Evolutionary conservation across 2,888 invertebrate species (phyloP).

Genomic region (Lordiphosa andalusiaca): DNA sequence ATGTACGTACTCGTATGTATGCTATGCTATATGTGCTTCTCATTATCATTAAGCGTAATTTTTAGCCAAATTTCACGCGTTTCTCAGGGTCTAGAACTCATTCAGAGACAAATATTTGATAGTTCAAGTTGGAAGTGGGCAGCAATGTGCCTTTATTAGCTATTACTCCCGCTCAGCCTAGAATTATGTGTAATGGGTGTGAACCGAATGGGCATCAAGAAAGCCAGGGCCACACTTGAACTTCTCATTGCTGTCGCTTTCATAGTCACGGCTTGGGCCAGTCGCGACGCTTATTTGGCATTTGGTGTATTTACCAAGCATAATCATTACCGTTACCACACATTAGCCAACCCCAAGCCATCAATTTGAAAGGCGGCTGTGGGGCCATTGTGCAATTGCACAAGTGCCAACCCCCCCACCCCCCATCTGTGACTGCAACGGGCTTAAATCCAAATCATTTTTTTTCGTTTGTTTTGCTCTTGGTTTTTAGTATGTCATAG

Average conservation of each 20-base stretch:
- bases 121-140: neutral
- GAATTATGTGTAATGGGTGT: slow-evolving; percentile 18
- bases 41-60: slow-evolving; percentile 50
- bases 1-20: neutral
- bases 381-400: slow-evolving; percentile 39
- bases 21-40: slow-evolving; percentile 35
- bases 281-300: slow-evolving; percentile 31
- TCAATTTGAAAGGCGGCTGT: slow-evolving; percentile 71
- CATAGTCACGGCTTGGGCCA: slow-evolving; percentile 7
- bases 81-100: slow-evolving; percentile 45
- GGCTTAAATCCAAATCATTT: slow-evolving; percentile 22
- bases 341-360: slow-evolving; percentile 42
- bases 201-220: slow-evolving; percentile 16
- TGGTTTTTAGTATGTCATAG: too few relatives aligned
- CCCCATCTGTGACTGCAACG: slow-evolving; percentile 14
- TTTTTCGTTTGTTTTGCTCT: slow-evolving; percentile 20
- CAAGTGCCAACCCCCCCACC: slow-evolving; percentile 33
- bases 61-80: slow-evolving; percentile 50
- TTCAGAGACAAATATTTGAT: slow-evolving; percentile 28
- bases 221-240: slow-evolving; percentile 32
- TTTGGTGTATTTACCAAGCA: slow-evolving; percentile 51
- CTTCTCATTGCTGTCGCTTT: slow-evolving; percentile 31
- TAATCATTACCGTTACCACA: slow-evolving; percentile 73
- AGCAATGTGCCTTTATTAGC: slow-evolving; percentile 13
- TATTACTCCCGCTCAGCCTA: slow-evolving; percentile 1